Percentiles rank a stretch among this genome's conserved stretches.
phyloP scores from a whole-genome alignment of 1,140 invertebrate genomes.

The Pachypeltis micranthus region DNA sequence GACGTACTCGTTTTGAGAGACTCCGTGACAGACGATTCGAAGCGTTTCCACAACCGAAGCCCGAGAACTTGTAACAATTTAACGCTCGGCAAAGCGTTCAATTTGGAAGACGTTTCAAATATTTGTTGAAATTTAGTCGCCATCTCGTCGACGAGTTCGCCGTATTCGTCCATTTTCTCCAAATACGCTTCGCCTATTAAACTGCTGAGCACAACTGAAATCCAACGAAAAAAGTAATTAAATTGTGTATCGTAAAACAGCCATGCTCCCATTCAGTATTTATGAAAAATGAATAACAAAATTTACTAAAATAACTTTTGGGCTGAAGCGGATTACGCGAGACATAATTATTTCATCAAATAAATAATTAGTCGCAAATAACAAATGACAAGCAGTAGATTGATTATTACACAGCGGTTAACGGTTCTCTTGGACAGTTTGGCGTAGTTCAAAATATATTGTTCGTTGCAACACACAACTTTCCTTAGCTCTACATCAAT shows the following conservation, averaged over 20 bases:
- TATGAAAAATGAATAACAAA: no score
- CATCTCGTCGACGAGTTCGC: constrained; percentile 40
- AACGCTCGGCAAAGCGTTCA: constrained; percentile 51
- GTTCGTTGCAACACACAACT: no score
- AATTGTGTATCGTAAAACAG: constrained; percentile 5
- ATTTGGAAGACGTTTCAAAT: constrained; percentile 54
- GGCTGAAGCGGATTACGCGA: no score
- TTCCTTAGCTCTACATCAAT: no score
- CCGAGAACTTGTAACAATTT: constrained; percentile 47
- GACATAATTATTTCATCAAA: no score
- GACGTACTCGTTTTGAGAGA: constrained; percentile 40
- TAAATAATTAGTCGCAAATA: no score
- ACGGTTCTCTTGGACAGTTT: no score
- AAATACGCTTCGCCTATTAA: constrained; percentile 47
- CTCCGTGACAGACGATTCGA: constrained; percentile 50
- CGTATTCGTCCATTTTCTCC: constrained; percentile 31
- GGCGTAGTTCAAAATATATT: no score
- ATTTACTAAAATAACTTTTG: no score
- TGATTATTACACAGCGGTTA: no score
- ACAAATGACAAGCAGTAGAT: no score
- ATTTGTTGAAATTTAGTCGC: constrained; percentile 54
- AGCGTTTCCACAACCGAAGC: constrained; percentile 58
- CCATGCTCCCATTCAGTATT: no score
- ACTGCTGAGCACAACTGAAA: constrained; percentile 53
- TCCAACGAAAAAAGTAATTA: constrained; percentile 5